Percentiles rank a stretch among this genome's conserved stretches.
phyloP scores from a whole-genome alignment of 1,140 invertebrate species.

The Magallana ariakensis region DNA sequence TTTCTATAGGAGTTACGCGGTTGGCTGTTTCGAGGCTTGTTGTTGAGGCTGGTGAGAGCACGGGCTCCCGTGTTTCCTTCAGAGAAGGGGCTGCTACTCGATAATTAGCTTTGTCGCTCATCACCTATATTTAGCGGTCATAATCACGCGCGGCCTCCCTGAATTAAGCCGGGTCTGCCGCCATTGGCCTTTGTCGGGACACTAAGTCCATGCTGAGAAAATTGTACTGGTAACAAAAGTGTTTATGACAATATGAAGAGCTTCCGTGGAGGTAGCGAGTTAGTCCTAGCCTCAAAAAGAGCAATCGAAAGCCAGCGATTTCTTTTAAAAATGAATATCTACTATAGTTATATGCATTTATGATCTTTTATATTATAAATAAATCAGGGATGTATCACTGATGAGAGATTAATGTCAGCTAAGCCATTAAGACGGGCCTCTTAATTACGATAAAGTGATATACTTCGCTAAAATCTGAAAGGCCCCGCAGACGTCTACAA shows the following conservation, averaged over 20 bases:
- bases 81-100: neutral
- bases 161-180: conserved; percentile 5
- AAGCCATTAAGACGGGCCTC: neutral
- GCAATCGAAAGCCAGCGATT: neutral
- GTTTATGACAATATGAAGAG: conserved; percentile 45
- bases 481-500: neutral
- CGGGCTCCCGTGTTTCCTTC: neutral
- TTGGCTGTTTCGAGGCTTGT: conserved; percentile 3
- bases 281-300: neutral
- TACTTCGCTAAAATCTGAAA: neutral
- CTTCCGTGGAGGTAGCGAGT: neutral
- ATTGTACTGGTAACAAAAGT: conserved; percentile 29
- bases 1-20: conserved; percentile 33
- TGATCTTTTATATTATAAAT: too few species aligned
- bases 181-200: conserved; percentile 28
- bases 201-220: conserved; percentile 40
- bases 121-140: conserved; percentile 35
- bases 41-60: conserved; percentile 6
- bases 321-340: neutral
- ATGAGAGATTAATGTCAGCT: neutral
- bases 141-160: conserved; percentile 37
- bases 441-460: conserved; percentile 37
- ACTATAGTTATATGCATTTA: neutral
- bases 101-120: conserved; percentile 48
- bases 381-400: too few species aligned